Evolutionary conservation across 2,888 invertebrate species (phyloP), one percentile per base, ranked within the genome.

Genomic region (Thera britannica): DNA sequence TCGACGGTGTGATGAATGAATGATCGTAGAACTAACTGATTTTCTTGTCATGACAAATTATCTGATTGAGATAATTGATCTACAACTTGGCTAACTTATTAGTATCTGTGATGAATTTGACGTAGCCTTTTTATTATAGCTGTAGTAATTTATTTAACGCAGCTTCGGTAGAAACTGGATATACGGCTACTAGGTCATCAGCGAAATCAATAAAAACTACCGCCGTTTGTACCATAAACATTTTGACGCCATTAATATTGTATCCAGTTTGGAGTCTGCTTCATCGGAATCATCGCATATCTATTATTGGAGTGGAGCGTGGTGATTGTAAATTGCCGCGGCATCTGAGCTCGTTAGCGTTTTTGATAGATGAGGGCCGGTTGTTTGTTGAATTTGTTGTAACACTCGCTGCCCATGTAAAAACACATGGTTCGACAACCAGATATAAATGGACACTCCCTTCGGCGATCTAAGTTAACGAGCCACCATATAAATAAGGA

Each of bases 351-450:
- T 93, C 93, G 93, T 93, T 93, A 93, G 89, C 83, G 88, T 90
- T 90, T 92, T 92, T 93, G 93, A 93, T 93, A 93, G 92, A 93
- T 93, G 92, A 91, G 89, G 88, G 81, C 85, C 86, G 90, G 86
- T 89, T 87, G 90, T 90, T 90, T 89, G 92, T 92, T 88, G 90
- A 89, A 91, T 91, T 91, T 89, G 90, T 90, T 89, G 88, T 90
- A 90, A 89, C 89, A 88, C 86, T 85, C 84, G 86, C 83, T 83
- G 84, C 79, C 84, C 81, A 84, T 88, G 90, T 91, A 90, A 92
- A 92, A 92, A 90, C 90, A 90, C 86, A 88, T 83, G 83, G 88
- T 89, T 90, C 92, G 89, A 92, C 91, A 88, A 86, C 88, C 81
- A 85, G 86, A 89, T 91, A 92, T 88, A 90, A 92, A 92, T 90